Evolutionary conservation across 1,140 invertebrate genomes (phyloP).

Genomic region (Luehdorfia chinensis): DNA sequence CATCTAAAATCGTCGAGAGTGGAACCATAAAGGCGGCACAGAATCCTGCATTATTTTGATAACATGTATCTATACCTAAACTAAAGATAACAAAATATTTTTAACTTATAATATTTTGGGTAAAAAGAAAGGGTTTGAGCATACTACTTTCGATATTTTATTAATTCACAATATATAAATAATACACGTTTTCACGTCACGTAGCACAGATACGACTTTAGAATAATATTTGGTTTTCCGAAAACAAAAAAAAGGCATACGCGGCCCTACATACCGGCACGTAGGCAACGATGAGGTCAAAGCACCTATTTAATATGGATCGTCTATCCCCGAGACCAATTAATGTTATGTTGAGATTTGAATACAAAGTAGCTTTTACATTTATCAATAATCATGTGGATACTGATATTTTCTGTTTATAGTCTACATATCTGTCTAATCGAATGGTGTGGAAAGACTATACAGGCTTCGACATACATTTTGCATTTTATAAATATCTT

Average conservation of each 20-base stretch:
- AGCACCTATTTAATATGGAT: slow-evolving; percentile 61
- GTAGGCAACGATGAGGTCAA: slow-evolving; percentile 43
- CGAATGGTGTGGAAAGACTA: too few relatives aligned
- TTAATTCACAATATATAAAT: slow-evolving; percentile 11
- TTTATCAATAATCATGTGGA: not conserved
- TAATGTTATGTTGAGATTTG: slow-evolving; percentile 50
- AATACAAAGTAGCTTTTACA: slow-evolving; percentile 30
- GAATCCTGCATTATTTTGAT: too few relatives aligned
- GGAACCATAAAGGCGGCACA: too few relatives aligned
- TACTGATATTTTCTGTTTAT: not conserved
- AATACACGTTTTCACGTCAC: slow-evolving; percentile 26
- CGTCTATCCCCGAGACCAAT: slow-evolving; percentile 48
- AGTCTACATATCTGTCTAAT: not conserved
- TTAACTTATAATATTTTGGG: too few relatives aligned
- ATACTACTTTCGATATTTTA: too few relatives aligned
- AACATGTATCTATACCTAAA: too few relatives aligned
- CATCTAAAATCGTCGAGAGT: too few relatives aligned
- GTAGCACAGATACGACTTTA: slow-evolving; percentile 22
- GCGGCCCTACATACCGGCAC: slow-evolving; percentile 39
- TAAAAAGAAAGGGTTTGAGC: too few relatives aligned
- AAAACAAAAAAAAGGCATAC: slow-evolving; percentile 21
- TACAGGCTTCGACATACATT: too few relatives aligned
- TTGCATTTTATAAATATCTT: too few relatives aligned
- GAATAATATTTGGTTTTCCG: slow-evolving; percentile 31
- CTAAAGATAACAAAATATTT: too few relatives aligned